A percentile compares a stretch with the other conserved stretches of the same genome.
Conservation (phyloP, 2,113 vertebrate species). For the Megaleporinus macrocephalus region DNA sequence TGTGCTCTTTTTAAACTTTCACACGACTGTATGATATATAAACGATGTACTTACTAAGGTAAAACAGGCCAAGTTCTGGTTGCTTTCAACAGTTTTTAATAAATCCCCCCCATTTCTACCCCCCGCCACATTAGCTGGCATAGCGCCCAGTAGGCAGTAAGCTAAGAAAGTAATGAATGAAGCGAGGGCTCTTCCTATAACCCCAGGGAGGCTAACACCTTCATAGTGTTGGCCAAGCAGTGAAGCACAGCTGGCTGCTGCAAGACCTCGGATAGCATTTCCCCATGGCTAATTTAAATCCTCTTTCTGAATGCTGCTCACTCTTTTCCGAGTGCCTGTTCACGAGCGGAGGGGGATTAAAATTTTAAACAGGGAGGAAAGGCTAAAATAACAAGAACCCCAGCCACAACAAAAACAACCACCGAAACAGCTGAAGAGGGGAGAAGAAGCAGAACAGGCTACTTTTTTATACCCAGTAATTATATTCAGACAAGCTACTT, state of each 20-base stretch:
- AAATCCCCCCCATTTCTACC: no score
- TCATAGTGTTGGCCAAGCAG: slow-evolving; percentile 4
- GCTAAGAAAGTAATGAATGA: background rate
- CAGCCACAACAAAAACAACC: background rate
- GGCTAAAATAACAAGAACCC: background rate
- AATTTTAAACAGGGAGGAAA: slow-evolving; percentile 3
- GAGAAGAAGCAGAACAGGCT: background rate
- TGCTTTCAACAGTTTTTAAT: no score
- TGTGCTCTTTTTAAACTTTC: no score
- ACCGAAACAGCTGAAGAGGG: background rate
- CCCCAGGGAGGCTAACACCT: slow-evolving; percentile 18
- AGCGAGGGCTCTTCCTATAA: background rate
- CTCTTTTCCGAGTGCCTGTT: slow-evolving; percentile 8
- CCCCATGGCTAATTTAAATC: slow-evolving; percentile 8
- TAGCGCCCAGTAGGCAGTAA: slow-evolving; percentile 2
- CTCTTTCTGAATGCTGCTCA: slow-evolving; percentile 8
- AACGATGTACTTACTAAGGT: no score
- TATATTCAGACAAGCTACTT: background rate
- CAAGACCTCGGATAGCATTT: background rate
- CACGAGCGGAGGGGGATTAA: background rate
- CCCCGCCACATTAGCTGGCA: background rate
- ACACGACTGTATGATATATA: no score
- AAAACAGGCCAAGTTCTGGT: no score
- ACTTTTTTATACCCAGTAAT: background rate
- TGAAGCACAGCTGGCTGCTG: slow-evolving; percentile 8